Evolutionary conservation across 1,140 invertebrate species (phyloP), one percentile per base, ranked within the genome.

Genomic region (Trachelipus rathkii): DNA sequence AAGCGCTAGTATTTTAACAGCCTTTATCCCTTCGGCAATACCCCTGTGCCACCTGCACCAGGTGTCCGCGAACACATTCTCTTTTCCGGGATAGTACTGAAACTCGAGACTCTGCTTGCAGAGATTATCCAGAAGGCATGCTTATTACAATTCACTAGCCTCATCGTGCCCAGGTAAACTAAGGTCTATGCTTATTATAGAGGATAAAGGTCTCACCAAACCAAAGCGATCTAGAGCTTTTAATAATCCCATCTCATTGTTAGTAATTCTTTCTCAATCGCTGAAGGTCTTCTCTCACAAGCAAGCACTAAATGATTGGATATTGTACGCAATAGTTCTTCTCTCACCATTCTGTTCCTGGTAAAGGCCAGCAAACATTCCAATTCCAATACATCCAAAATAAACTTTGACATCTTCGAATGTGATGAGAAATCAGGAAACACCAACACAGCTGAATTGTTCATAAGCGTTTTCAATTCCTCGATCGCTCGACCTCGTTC

Each of bases 251-350:
- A 73, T 8, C 44, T 19, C 44, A 73, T 10, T 13, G 71, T 15
- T 1, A 53, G 46, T 44, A 45, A 19, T 24, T 73, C 43, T 44
- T 13, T 44, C 15, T 73, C 71, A 4, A 73, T 24, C 3, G 71
- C 46, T 0, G 71, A 73, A 46, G 60, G 24, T 73, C 46, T 19
- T 24, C 9, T 46, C 46, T 45, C 9, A 53, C 60, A n/a, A 53
- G n/a, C n/a, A n/a, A n/a, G 6, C n/a, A 46, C 45, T 73, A n/a
- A 73, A 73, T 13, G 71, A 53, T 21, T 53, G 46, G 0, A n/a
- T 45, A 23, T 45, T 23, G n/a, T 21, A 73, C 23, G 33, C n/a
- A 71, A 71, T 71, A 0, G 43, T 8, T n/a, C 70, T 43, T 43
- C 46, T 43, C 0, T n/a, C 2, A 4, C 23, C 70, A n/a, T 8